phyloP scores from a whole-genome alignment of 2,888 invertebrate genomes.

The Apamea sordens region DNA sequence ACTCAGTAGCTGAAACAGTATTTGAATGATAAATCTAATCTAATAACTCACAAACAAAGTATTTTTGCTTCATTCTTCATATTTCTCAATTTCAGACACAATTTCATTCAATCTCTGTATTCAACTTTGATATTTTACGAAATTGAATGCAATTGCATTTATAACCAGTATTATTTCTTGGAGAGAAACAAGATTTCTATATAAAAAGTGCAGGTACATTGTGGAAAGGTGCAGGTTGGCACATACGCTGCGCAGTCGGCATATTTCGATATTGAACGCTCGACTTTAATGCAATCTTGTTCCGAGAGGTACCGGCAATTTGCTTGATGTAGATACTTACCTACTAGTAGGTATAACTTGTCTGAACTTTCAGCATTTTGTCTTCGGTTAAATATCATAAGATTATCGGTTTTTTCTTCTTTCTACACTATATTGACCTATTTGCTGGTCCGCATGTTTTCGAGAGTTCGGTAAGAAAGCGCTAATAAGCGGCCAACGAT shows the following conservation, averaged over 20 bases:
- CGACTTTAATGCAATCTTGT: constrained; percentile 80
- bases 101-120: constrained; percentile 22
- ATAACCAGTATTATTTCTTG: constrained; percentile 41
- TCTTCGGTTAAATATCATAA: constrained; percentile 25
- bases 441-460: constrained; percentile 9
- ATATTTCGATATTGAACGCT: constrained; percentile 82
- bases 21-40: constrained; percentile 17
- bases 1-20: constrained; percentile 1
- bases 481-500: background rate
- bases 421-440: constrained; percentile 2
- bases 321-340: constrained; percentile 66
- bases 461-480: background rate
- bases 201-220: constrained; percentile 56
- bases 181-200: constrained; percentile 38
- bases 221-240: constrained; percentile 72
- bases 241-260: constrained; percentile 77
- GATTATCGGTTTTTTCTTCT: constrained; percentile 16
- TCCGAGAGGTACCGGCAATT: constrained; percentile 74
- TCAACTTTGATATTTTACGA: constrained; percentile 51
- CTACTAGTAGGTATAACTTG: constrained; percentile 6
- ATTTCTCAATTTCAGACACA: constrained; percentile 31
- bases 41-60: constrained; percentile 19
- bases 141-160: constrained; percentile 54
- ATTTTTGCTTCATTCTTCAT: constrained; percentile 15
- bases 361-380: constrained; percentile 24